phyloP scores from a whole-genome alignment of 2,797 vertebrate species.

The Cheirogaleus major region DNA sequence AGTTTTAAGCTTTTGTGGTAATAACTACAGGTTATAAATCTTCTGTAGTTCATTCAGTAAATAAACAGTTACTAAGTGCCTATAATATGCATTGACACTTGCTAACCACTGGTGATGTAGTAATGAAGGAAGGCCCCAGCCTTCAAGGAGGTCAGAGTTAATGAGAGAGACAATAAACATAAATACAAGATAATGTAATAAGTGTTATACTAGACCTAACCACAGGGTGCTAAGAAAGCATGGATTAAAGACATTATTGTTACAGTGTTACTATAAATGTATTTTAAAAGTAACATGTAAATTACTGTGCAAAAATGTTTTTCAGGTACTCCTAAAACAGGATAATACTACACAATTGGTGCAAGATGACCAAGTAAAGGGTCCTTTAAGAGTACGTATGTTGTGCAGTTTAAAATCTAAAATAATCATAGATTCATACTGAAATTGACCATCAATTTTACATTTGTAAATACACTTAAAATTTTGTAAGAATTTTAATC shows the following conservation, averaged over 20 bases:
- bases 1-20: conserved; percentile 33
- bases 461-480: not conserved
- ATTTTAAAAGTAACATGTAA: conserved; percentile 42
- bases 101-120: not conserved
- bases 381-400: conserved; percentile 93
- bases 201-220: not conserved
- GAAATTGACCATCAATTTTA: not conserved
- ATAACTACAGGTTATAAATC: conserved; percentile 26
- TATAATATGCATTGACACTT: conserved; percentile 13
- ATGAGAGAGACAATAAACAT: conserved; percentile 32
- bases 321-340: conserved; percentile 94
- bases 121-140: not conserved
- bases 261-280: not conserved
- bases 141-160: conserved; percentile 39
- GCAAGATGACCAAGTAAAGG: conserved; percentile 98
- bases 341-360: conserved; percentile 96
- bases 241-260: conserved; percentile 8
- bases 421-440: not conserved
- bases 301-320: conserved; percentile 66
- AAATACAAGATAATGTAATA: not conserved
- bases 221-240: conserved; percentile 22
- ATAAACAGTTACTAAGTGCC: conserved; percentile 42
- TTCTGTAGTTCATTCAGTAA: conserved; percentile 30
- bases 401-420: not conserved
- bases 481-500: not conserved